phyloP scores from a whole-genome alignment of 2,888 invertebrate species.

The Apamea crenata region DNA sequence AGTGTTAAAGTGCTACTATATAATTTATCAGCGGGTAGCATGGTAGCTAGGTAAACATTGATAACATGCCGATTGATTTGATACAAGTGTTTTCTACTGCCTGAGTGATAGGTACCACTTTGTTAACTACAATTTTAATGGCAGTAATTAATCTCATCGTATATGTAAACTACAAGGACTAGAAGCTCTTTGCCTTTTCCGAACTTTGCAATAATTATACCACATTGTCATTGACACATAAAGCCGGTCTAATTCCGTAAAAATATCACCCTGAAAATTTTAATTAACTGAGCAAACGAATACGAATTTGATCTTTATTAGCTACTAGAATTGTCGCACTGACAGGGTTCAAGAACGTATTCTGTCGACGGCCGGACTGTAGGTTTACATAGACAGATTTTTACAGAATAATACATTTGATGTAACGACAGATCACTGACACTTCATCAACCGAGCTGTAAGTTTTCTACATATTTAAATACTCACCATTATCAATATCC shows the following conservation, averaged over 20 bases:
- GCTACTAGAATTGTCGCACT: too few species aligned
- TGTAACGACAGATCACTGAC: background rate
- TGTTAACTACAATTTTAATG: background rate
- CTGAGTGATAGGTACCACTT: background rate
- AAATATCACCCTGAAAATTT: too few species aligned
- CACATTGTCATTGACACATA: too few species aligned
- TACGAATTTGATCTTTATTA: too few species aligned
- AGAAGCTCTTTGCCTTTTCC: too few species aligned
- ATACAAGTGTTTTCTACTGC: constrained; percentile 2
- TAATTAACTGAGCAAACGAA: too few species aligned
- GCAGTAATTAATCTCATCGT: background rate
- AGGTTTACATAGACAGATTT: too few species aligned
- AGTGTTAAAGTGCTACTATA: constrained; percentile 13
- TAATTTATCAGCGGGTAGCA: constrained; percentile 6
- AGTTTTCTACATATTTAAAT: constrained; percentile 11
- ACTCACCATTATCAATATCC: constrained; percentile 83
- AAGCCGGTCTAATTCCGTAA: too few species aligned
- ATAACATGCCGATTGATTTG: constrained; percentile 20
- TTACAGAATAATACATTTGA: background rate
- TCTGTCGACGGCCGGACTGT: too few species aligned
- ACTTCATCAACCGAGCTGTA: background rate
- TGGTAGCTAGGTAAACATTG: constrained; percentile 14
- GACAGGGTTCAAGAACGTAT: too few species aligned
- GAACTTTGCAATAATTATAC: too few species aligned
- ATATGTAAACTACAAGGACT: too few species aligned